Percentiles rank a stretch among this genome's conserved stretches.
These are phyloP conservation scores for Drosophila incognita DNA, from an alignment of 2,888 invertebrate species.

Conservation along the genomic window DNA sequence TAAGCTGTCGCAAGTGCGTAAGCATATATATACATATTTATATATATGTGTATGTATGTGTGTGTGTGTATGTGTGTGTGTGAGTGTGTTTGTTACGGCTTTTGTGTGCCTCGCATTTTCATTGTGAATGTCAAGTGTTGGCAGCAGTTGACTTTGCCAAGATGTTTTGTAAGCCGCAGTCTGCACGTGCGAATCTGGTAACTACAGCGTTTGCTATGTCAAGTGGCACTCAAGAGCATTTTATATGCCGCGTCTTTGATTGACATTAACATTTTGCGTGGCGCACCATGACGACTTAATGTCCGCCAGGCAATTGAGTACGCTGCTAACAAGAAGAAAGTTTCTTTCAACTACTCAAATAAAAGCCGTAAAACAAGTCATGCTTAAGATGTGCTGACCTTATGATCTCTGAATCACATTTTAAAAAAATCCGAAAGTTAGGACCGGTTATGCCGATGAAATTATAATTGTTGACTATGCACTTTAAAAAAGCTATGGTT, in stretches of 20 bases:
- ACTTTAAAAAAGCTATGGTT: not conserved
- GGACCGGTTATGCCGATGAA: slow-evolving; percentile 1
- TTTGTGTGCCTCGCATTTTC: slow-evolving; percentile 57
- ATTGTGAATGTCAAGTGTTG: slow-evolving; percentile 79
- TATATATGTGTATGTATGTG: slow-evolving; percentile 9
- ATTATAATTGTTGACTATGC: not conserved
- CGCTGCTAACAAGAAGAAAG: slow-evolving; percentile 31
- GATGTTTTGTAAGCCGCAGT: slow-evolving; percentile 61
- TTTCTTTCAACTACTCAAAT: slow-evolving; percentile 10
- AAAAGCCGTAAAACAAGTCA: slow-evolving; percentile 18
- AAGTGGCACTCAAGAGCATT: slow-evolving; percentile 73
- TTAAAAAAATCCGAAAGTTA: not conserved
- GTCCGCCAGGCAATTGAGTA: slow-evolving; percentile 19
- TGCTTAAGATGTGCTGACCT: slow-evolving; percentile 7
- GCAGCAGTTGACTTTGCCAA: slow-evolving; percentile 64
- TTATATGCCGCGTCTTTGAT: slow-evolving; percentile 65
- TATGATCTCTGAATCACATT: slow-evolving; percentile 7
- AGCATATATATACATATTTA: slow-evolving; percentile 2
- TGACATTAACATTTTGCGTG: slow-evolving; percentile 59
- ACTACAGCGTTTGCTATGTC: slow-evolving; percentile 61
- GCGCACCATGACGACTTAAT: slow-evolving; percentile 10
- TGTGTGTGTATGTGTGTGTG: slow-evolving; percentile 17
- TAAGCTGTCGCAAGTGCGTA: slow-evolving; percentile 63
- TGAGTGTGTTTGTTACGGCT: slow-evolving; percentile 14
- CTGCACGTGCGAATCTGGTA: slow-evolving; percentile 37